Evolutionary conservation across 2,888 invertebrate genomes (phyloP).

Genomic region (Pyrrhia umbra): DNA sequence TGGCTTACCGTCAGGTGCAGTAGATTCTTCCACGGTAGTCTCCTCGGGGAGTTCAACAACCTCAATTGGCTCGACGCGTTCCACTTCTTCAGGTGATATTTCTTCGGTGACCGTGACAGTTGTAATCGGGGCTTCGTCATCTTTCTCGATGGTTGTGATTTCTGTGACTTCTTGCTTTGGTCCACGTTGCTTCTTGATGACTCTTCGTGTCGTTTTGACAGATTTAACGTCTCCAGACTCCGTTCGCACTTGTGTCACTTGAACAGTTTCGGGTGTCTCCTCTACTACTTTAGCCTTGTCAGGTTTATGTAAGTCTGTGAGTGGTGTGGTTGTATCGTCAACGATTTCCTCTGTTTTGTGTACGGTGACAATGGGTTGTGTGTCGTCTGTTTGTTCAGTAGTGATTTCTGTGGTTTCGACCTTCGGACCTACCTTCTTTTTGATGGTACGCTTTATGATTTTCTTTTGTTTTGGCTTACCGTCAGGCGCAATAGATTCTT

Average conservation of each 20-base stretch:
- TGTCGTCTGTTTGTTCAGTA: constrained; percentile 34
- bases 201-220: no score
- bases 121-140: no score
- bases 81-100: no score
- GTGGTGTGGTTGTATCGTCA: constrained; percentile 32
- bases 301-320: constrained; percentile 31
- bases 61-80: no score
- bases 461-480: constrained; percentile 33
- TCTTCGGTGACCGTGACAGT: no score
- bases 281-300: constrained; percentile 15
- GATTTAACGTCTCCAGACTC: constrained; percentile 71
- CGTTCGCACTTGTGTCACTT: constrained; percentile 22
- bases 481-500: constrained; percentile 22
- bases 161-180: no score
- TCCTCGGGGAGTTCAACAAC: no score
- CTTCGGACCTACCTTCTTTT: constrained; percentile 42
- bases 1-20: no score
- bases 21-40: no score
- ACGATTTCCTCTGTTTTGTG: constrained; percentile 39
- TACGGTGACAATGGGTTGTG: constrained; percentile 36
- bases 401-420: constrained; percentile 40
- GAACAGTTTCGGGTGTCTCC: constrained; percentile 24
- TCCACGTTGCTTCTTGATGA: no score
- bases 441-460: constrained; percentile 8
- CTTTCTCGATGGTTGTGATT: no score